phyloP scores from a whole-genome alignment of 2,113 vertebrate species.

The Aldabrachelys gigantea region DNA sequence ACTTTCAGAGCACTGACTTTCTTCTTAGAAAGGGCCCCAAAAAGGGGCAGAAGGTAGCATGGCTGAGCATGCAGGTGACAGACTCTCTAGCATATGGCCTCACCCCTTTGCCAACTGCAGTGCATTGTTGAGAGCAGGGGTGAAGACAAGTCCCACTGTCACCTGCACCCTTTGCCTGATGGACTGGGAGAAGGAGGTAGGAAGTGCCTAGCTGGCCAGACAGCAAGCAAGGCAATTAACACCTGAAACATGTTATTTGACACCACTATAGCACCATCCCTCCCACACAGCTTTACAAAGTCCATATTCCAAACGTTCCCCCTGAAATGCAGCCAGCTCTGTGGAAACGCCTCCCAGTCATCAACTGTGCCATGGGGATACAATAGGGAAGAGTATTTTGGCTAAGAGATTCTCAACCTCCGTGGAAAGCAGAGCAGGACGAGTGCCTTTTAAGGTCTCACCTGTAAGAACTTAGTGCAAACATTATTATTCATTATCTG shows the following conservation, averaged over 20 bases:
- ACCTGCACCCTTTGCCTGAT: neutral
- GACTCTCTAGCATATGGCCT: neutral
- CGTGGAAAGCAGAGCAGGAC: no score
- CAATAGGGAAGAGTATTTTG: accelerated
- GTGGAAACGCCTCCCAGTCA: accelerated
- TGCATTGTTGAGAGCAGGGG: neutral
- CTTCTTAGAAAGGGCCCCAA: neutral
- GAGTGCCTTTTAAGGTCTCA: no score
- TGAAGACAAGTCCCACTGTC: neutral
- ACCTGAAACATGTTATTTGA: neutral
- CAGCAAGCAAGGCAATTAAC: neutral
- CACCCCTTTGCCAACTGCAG: neutral
- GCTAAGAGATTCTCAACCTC: no score
- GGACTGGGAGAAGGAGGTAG: neutral
- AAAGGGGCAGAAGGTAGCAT: neutral
- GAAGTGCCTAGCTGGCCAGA: neutral
- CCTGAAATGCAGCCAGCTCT: accelerated
- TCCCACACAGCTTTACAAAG: neutral
- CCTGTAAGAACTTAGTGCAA: no score
- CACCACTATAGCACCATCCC: neutral
- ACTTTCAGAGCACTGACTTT: neutral
- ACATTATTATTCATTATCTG: no score
- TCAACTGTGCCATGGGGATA: neutral
- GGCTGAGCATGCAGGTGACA: neutral
- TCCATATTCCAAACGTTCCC: no score